phyloP scores from a whole-genome alignment of 2,888 invertebrate species.

The Eutolmus rufibarbis region DNA sequence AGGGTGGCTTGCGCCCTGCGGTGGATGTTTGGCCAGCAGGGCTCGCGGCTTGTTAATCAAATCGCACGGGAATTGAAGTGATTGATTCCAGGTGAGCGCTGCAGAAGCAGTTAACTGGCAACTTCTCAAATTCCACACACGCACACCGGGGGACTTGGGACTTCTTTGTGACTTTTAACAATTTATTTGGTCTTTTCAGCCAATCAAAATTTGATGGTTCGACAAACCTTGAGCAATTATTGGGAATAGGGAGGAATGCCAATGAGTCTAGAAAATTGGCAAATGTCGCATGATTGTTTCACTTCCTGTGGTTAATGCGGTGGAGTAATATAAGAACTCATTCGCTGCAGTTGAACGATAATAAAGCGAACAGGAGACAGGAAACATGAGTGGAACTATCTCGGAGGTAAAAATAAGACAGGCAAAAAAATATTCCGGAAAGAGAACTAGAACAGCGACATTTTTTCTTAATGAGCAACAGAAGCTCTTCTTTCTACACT shows the following conservation, averaged over 20 bases:
- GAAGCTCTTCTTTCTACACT: neutral
- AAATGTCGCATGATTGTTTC: neutral
- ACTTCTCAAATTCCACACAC: neutral
- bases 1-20: neutral
- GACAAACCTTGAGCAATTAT: neutral
- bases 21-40: neutral
- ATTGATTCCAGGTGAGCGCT: constrained; percentile 6
- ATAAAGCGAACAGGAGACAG: neutral
- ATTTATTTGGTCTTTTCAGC: neutral
- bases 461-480: neutral
- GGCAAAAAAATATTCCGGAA: neutral
- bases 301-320: neutral
- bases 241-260: neutral
- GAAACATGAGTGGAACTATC: neutral
- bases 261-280: neutral
- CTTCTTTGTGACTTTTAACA: neutral
- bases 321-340: neutral
- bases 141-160: neutral
- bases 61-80: constrained; percentile 13
- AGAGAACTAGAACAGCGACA: neutral
- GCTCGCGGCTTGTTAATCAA: constrained; percentile 16
- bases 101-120: neutral
- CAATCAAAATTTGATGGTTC: neutral
- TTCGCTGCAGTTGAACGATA: neutral
- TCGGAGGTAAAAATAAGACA: neutral